phyloP scores from a whole-genome alignment of 1,140 invertebrate species.

The Drosophila melanica region DNA sequence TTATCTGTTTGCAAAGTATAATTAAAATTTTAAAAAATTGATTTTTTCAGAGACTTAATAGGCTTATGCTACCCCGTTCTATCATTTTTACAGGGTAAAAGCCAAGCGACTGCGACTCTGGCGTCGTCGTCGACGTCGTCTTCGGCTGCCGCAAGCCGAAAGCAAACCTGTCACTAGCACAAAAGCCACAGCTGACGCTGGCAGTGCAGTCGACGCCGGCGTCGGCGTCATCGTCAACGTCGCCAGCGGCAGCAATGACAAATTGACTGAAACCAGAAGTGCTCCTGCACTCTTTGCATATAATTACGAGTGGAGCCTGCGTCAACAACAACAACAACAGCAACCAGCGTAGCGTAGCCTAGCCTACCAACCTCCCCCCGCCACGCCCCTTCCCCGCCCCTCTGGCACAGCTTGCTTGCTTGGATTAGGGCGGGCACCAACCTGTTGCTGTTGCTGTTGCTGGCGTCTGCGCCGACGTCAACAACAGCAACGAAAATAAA shows the following conservation, averaged over 20 bases:
- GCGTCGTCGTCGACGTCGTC: neutral
- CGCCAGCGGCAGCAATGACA: slow-evolving; percentile 42
- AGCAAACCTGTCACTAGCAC: slow-evolving; percentile 71
- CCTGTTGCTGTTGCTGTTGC: slow-evolving; percentile 60
- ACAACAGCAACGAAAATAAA: neutral
- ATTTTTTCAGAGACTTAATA: too few relatives aligned
- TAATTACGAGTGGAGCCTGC: slow-evolving; percentile 38
- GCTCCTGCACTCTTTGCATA: slow-evolving; percentile 58
- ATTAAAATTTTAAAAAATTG: neutral
- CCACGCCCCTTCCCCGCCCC: neutral
- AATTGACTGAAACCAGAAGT: slow-evolving; percentile 54
- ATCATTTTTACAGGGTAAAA: slow-evolving; percentile 29
- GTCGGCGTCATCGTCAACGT: neutral
- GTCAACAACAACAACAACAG: neutral
- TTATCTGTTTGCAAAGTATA: too few relatives aligned
- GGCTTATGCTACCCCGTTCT: neutral
- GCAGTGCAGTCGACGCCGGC: slow-evolving; percentile 21
- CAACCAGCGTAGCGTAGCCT: too few relatives aligned
- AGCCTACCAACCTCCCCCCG: too few relatives aligned
- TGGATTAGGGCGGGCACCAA: slow-evolving; percentile 59
- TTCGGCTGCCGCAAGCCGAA: slow-evolving; percentile 14
- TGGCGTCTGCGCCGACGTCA: slow-evolving; percentile 40
- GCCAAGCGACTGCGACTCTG: slow-evolving; percentile 12
- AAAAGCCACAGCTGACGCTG: slow-evolving; percentile 29
- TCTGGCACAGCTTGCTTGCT: slow-evolving; percentile 15